Conservation (phyloP, 2,113 vertebrate genomes). For the Pseudonaja textilis region DNA sequence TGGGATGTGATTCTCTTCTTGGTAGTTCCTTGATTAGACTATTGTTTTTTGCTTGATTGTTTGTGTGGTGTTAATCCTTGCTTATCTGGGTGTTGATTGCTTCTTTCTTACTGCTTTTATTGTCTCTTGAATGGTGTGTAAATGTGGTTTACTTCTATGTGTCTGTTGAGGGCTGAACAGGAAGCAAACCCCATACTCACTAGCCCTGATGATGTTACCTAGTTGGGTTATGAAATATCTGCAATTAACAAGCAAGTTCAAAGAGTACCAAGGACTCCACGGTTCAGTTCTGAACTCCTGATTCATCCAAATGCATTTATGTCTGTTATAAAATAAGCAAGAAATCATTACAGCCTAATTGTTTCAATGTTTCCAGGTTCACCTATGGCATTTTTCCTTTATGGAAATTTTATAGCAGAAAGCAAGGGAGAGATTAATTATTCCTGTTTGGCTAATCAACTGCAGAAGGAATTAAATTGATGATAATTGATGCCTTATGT, state of each 20-base stretch:
- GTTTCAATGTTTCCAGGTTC: neutral
- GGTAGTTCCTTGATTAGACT: neutral
- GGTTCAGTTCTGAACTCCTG: neutral
- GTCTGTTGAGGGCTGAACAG: neutral
- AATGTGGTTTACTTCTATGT: neutral
- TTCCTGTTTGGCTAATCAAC: neutral
- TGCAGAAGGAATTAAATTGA: neutral
- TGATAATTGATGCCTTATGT: neutral
- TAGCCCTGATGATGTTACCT: neutral
- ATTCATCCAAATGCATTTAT: neutral
- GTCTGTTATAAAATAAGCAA: neutral
- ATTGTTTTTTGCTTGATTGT: neutral
- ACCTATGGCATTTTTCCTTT: neutral
- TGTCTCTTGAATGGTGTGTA: neutral
- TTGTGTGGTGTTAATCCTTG: neutral
- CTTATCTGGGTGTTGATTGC: neutral
- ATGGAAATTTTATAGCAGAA: neutral
- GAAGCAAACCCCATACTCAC: neutral
- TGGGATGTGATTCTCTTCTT: neutral
- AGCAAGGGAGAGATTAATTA: neutral
- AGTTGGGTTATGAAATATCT: neutral
- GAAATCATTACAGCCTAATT: neutral
- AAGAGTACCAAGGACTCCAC: neutral
- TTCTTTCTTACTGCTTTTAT: neutral
- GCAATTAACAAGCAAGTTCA: neutral